Conservation (phyloP, 1,140 invertebrate genomes). For the Drosophila parvula region DNA sequence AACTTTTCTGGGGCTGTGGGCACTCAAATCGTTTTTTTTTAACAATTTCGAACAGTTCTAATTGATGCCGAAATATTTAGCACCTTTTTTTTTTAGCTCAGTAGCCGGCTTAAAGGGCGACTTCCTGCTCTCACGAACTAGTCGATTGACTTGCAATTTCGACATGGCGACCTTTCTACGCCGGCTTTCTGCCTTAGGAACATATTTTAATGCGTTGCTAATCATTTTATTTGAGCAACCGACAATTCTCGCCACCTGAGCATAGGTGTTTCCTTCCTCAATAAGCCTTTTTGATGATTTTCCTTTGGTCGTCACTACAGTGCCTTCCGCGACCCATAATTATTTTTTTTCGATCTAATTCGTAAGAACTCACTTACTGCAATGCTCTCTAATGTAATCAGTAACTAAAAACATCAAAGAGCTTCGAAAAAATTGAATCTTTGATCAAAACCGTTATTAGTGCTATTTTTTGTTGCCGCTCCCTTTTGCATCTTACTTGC, state of each 20-base stretch:
- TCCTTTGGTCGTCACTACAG: not conserved
- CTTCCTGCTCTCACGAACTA: not conserved
- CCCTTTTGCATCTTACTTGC: too few relatives aligned
- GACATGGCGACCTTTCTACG: not conserved
- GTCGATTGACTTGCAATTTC: not conserved
- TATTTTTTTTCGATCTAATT: not conserved
- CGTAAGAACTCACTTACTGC: not conserved
- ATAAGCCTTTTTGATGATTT: constrained; percentile 5
- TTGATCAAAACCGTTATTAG: too few relatives aligned
- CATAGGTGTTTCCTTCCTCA: constrained; percentile 1
- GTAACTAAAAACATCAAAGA: not conserved
- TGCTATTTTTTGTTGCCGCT: too few relatives aligned
- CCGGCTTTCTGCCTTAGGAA: not conserved
- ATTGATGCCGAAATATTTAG: not conserved
- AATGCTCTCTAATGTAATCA: not conserved
- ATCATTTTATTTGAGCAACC: not conserved
- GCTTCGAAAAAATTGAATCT: too few relatives aligned
- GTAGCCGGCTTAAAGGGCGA: not conserved
- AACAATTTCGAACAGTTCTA: not conserved
- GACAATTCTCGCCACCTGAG: not conserved
- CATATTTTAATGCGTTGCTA: not conserved
- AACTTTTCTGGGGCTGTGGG: not conserved
- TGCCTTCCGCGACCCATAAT: not conserved
- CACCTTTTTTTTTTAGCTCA: not conserved
- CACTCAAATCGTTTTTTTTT: not conserved